Evolutionary conservation across 2,113 vertebrate genomes (phyloP).

Genomic region (Craseonycteris thonglongyai): DNA sequence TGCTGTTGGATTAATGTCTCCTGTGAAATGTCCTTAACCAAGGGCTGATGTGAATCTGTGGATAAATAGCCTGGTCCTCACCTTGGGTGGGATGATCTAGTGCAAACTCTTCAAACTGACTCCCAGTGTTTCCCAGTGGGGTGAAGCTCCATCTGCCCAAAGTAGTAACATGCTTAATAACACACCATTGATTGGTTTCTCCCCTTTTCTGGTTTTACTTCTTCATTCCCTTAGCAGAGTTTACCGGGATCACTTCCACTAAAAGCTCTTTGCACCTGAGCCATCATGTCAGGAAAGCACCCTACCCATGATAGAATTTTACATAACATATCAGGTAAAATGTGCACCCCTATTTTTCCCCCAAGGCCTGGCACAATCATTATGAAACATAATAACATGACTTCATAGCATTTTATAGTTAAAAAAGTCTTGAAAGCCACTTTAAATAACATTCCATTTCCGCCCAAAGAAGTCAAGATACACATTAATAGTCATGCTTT

Average conservation of each 20-base stretch:
- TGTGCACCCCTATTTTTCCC: neutral
- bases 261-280: neutral
- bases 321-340: neutral
- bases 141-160: neutral
- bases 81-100: neutral
- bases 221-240: neutral
- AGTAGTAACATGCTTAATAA: neutral
- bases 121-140: neutral
- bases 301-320: neutral
- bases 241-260: neutral
- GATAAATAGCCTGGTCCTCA: neutral
- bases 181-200: neutral
- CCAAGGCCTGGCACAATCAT: neutral
- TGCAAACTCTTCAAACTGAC: neutral
- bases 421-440: neutral
- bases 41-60: neutral
- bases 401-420: neutral
- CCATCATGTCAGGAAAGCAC: neutral
- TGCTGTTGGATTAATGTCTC: neutral
- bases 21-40: neutral
- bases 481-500: constrained; percentile 53
- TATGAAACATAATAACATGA: neutral
- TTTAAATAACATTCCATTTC: constrained; percentile 53
- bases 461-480: constrained; percentile 19
- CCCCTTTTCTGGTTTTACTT: neutral